Conservation (phyloP, 2,888 invertebrate genomes). For the Pachymerium ferrugineum region DNA sequence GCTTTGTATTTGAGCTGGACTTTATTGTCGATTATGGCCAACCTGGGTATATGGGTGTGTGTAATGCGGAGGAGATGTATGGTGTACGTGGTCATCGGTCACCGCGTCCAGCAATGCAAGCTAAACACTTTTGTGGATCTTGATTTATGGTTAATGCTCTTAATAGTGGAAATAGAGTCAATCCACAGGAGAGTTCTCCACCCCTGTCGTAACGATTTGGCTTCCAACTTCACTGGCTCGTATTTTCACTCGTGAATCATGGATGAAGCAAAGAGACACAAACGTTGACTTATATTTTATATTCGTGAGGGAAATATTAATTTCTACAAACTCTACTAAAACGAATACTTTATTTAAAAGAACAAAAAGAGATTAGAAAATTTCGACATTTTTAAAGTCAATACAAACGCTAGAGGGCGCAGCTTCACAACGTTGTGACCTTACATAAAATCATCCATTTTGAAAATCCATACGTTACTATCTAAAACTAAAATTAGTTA, state of each 20-base stretch:
- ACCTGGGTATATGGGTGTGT: too few relatives aligned
- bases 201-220: constrained; percentile 9
- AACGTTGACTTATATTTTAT: not conserved
- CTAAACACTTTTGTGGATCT: constrained; percentile 5
- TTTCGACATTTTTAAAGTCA: too few relatives aligned
- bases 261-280: constrained; percentile 8
- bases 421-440: too few relatives aligned
- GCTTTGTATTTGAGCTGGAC: not conserved
- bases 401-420: too few relatives aligned
- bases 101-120: constrained; percentile 1
- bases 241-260: constrained; percentile 23
- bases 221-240: too few relatives aligned
- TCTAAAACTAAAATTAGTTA: too few relatives aligned
- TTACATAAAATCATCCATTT: too few relatives aligned
- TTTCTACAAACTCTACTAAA: not conserved
- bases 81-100: not conserved
- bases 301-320: not conserved
- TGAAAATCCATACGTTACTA: too few relatives aligned
- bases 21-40: constrained; percentile 6
- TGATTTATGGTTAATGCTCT: constrained; percentile 20
- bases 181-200: constrained; percentile 8
- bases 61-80: not conserved
- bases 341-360: too few relatives aligned
- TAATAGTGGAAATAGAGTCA: constrained; percentile 22
- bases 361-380: too few relatives aligned